Evolutionary conservation across 2,888 invertebrate species (phyloP).

Genomic region (Troides helena): DNA sequence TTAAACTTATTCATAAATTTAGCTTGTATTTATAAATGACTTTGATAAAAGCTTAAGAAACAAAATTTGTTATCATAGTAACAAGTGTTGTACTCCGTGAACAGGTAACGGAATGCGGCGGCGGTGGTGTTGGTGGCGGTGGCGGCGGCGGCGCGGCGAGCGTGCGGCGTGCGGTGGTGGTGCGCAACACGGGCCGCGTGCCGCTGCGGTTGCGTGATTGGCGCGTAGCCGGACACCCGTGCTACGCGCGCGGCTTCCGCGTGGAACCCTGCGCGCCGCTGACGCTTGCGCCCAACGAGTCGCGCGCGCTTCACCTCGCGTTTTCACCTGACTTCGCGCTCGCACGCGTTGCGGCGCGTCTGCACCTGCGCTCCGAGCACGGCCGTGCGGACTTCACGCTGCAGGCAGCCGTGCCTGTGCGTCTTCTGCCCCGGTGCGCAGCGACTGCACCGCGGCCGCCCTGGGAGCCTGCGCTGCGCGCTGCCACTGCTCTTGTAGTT

Average conservation of each 20-base stretch:
- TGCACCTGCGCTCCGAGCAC: conserved; percentile 45
- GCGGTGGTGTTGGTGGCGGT: conserved; percentile 72
- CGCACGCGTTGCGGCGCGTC: conserved; percentile 47
- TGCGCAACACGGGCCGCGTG: conserved; percentile 94
- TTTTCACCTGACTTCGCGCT: conserved; percentile 62
- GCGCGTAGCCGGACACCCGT: conserved; percentile 54
- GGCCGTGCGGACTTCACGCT: conserved; percentile 47
- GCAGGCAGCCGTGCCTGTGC: conserved; percentile 47
- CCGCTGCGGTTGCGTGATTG: conserved; percentile 84
- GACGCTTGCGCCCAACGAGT: conserved; percentile 56
- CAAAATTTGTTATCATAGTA: too few relatives aligned
- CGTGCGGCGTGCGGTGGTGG: conserved; percentile 89
- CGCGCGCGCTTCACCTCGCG: conserved; percentile 52
- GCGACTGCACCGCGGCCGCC: conserved; percentile 67
- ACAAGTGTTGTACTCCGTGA: not conserved
- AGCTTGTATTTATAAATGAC: too few relatives aligned
- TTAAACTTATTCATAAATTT: too few relatives aligned
- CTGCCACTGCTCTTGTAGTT: conserved; percentile 69
- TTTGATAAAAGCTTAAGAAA: too few relatives aligned
- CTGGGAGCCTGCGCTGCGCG: conserved; percentile 76
- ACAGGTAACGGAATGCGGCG: conserved; percentile 88
- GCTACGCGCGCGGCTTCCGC: conserved; percentile 63
- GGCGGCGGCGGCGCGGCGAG: conserved; percentile 61
- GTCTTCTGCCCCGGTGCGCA: conserved; percentile 47
- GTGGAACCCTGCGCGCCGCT: conserved; percentile 59